Evolutionary conservation across 2,113 vertebrate species (phyloP).

Genomic region (Setophaga coronata): DNA sequence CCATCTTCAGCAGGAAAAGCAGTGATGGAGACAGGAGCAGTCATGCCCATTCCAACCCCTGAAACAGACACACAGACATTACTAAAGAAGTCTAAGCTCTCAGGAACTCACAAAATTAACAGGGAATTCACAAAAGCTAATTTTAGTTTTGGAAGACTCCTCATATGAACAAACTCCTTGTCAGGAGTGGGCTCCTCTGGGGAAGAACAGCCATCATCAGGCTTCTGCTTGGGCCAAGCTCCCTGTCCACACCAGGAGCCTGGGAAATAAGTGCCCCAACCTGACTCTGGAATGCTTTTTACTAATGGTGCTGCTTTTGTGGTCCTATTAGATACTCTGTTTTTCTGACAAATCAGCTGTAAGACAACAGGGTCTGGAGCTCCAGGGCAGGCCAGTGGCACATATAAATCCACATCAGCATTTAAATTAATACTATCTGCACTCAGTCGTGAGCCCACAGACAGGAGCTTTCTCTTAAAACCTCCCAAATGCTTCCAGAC

Average conservation of each 20-base stretch:
- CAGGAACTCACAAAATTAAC: neutral
- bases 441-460: neutral
- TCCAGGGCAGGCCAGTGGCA: neutral
- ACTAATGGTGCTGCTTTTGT: neutral
- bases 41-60: slow-evolving; percentile 88
- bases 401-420: neutral
- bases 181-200: neutral
- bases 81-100: neutral
- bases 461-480: neutral
- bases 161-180: neutral
- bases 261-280: neutral
- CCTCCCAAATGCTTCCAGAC: neutral
- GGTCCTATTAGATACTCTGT: neutral
- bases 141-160: neutral
- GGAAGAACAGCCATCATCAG: neutral
- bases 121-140: neutral
- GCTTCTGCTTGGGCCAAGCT: neutral
- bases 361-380: neutral
- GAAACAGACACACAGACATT: neutral
- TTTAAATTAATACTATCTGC: neutral
- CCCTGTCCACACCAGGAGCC: neutral
- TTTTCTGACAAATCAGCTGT: neutral
- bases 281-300: neutral
- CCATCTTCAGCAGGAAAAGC: slow-evolving; percentile 85
- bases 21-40: slow-evolving; percentile 83